Percentiles rank a stretch among this genome's conserved stretches.
Evolutionary conservation across 1,140 invertebrate genomes (phyloP).

Genomic region (Hydropsyche tenuis): DNA sequence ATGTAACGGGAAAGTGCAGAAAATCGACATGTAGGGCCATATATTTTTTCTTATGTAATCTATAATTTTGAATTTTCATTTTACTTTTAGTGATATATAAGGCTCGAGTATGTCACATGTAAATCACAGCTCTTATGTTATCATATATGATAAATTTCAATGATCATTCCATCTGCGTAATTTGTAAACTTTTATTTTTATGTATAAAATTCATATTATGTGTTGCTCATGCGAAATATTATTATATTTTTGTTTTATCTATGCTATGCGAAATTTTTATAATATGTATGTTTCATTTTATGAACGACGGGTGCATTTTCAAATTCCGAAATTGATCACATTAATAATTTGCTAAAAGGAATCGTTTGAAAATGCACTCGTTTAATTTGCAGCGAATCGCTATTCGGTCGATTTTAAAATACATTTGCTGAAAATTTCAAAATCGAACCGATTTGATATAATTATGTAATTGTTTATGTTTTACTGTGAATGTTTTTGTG

Average conservation of each 20-base stretch:
- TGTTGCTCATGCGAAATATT: too few species aligned
- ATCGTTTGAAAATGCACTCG: slow-evolving; percentile 2
- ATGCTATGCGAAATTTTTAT: too few species aligned
- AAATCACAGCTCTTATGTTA: background rate
- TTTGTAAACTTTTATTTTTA: too few species aligned
- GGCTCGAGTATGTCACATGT: background rate
- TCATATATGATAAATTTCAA: background rate
- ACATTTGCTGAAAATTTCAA: background rate
- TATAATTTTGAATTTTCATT: background rate
- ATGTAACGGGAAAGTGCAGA: slow-evolving; percentile 5
- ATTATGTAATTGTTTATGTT: background rate
- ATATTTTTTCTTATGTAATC: background rate
- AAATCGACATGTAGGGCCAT: background rate
- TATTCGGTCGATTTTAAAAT: background rate
- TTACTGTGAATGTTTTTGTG: background rate
- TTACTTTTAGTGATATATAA: background rate
- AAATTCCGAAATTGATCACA: too few species aligned
- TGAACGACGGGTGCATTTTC: too few species aligned
- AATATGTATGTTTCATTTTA: too few species aligned
- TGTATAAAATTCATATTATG: too few species aligned
- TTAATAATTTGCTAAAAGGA: background rate
- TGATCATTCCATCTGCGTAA: background rate
- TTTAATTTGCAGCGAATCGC: background rate
- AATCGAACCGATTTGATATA: background rate
- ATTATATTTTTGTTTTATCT: too few species aligned